Conservation (phyloP, 2,888 invertebrate genomes). For the Yponomeuta evonymella region DNA sequence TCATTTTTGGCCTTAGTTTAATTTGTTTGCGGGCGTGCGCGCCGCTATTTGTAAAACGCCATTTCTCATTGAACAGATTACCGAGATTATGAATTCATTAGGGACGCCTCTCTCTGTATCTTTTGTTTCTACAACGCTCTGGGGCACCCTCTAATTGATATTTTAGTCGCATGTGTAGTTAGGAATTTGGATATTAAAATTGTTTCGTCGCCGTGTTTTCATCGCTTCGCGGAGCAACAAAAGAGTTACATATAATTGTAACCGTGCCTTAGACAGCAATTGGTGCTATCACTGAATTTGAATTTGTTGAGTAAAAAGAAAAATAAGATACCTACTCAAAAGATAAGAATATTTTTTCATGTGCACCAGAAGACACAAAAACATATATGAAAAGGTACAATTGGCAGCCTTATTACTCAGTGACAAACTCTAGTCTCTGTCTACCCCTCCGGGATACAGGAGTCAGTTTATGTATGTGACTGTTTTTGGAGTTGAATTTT, state of each 20-base stretch:
- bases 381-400: no score
- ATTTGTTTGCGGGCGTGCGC: slow-evolving; percentile 60
- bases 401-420: no score
- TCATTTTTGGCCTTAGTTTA: slow-evolving; percentile 72
- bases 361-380: no score
- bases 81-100: slow-evolving; percentile 74
- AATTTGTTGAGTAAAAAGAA: no score
- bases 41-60: slow-evolving; percentile 62
- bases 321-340: no score
- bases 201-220: neutral
- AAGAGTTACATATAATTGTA: neutral
- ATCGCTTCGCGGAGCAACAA: neutral
- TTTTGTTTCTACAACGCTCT: slow-evolving; percentile 44
- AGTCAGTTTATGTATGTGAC: no score
- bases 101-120: slow-evolving; percentile 65
- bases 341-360: no score
- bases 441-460: no score
- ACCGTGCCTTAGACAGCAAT: no score
- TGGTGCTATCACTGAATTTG: no score
- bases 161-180: slow-evolving; percentile 53
- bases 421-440: no score
- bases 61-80: slow-evolving; percentile 75
- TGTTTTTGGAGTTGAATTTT: no score
- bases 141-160: slow-evolving; percentile 63
- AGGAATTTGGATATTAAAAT: slow-evolving; percentile 25